Conservation (phyloP, 2,797 vertebrate species). For the Falco biarmicus region DNA sequence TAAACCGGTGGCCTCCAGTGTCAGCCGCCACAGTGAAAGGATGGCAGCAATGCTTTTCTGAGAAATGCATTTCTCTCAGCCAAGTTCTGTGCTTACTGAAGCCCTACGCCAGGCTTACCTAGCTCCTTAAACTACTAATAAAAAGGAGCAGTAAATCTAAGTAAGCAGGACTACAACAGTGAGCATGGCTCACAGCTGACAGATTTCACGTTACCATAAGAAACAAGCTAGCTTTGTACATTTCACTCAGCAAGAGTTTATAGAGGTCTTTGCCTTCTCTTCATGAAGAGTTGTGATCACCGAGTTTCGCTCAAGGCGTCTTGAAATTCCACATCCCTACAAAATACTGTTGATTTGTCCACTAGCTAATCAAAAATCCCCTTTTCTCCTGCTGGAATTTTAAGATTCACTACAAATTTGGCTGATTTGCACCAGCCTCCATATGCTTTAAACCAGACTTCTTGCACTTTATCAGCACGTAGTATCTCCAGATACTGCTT, state of each 20-base stretch:
- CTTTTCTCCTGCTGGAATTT: background rate
- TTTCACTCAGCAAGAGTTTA: background rate
- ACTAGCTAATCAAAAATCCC: background rate
- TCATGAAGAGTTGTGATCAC: background rate
- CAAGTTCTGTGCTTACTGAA: background rate
- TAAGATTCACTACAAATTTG: background rate
- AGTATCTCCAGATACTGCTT: too few relatives aligned
- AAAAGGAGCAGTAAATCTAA: background rate
- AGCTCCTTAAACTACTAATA: background rate
- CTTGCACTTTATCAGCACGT: too few relatives aligned
- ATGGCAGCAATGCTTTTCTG: background rate
- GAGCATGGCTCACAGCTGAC: background rate
- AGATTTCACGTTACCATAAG: background rate
- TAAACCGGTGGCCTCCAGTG: background rate
- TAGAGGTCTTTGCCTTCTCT: background rate
- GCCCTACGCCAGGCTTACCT: background rate
- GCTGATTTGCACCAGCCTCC: background rate
- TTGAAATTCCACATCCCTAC: background rate
- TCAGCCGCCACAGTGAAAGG: background rate
- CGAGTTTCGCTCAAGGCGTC: background rate
- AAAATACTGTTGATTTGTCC: background rate
- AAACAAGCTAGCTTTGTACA: background rate
- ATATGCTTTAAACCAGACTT: too few relatives aligned
- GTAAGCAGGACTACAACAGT: background rate
- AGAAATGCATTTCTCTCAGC: background rate